Evolutionary conservation across 2,113 vertebrate species (phyloP).

Genomic region (Piprites chloris): DNA sequence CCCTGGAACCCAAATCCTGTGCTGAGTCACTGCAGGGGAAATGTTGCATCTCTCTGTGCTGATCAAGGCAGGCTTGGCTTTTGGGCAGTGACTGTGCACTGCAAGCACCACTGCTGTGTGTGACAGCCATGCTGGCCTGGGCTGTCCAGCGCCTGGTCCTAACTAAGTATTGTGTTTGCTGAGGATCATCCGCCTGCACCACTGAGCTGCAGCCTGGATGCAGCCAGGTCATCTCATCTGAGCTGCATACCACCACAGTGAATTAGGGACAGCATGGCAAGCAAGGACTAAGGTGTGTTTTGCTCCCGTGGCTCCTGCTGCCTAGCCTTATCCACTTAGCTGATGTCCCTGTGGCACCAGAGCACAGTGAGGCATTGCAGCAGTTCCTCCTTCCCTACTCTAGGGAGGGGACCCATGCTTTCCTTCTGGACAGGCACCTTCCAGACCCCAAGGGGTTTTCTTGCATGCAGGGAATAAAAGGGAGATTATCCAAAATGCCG

Average conservation of each 20-base stretch:
- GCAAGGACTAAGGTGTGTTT: neutral
- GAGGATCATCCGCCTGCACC: neutral
- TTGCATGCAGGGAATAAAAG: neutral
- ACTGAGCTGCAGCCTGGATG: neutral
- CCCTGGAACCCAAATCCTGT: neutral
- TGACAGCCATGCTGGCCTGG: accelerated
- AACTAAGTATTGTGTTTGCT: neutral
- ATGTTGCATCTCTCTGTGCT: neutral
- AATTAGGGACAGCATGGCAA: neutral
- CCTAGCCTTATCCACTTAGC: neutral
- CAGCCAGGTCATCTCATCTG: accelerated
- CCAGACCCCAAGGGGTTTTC: neutral
- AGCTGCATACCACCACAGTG: accelerated
- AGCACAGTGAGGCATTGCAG: neutral
- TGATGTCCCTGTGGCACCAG: neutral
- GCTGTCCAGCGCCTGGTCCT: neutral
- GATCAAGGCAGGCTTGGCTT: neutral
- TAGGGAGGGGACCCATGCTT: accelerated
- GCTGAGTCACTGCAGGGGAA: neutral
- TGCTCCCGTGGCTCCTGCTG: accelerated
- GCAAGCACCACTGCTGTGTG: accelerated
- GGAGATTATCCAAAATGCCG: neutral
- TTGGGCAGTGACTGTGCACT: neutral
- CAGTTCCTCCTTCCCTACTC: neutral
- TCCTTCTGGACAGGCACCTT: neutral